phyloP scores from a whole-genome alignment of 1,140 invertebrate species.

The Aphidius gifuensis region DNA sequence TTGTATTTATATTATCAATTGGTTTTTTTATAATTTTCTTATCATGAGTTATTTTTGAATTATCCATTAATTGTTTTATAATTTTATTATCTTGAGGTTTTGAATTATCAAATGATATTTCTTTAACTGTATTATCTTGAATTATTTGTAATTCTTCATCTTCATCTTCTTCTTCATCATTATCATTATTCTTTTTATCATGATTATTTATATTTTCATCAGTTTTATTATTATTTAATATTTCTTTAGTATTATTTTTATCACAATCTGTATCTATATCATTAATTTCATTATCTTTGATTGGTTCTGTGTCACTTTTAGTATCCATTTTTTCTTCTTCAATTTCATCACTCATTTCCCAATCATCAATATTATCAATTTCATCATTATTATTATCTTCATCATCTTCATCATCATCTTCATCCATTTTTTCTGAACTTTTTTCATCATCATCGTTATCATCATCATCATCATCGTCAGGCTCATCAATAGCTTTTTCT shows the following conservation, averaged over 20 bases:
- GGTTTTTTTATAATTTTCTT: too few relatives aligned
- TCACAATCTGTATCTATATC: not conserved
- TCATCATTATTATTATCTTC: not conserved
- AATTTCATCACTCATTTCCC: not conserved
- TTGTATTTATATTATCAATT: too few relatives aligned
- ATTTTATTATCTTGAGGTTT: too few relatives aligned
- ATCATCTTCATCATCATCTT: not conserved
- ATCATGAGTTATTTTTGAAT: too few relatives aligned
- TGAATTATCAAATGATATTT: too few relatives aligned
- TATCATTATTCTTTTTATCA: slow-evolving; percentile 6
- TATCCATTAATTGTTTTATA: too few relatives aligned
- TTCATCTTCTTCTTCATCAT: slow-evolving; percentile 3
- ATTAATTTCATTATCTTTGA: not conserved
- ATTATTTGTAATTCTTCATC: not conserved
- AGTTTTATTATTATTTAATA: not conserved
- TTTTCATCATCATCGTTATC: slow-evolving; percentile 11
- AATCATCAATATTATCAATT: not conserved
- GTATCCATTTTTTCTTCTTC: not conserved
- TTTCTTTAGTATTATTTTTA: not conserved
- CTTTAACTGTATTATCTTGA: too few relatives aligned
- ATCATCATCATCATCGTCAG: slow-evolving; percentile 9
- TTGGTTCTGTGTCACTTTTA: not conserved
- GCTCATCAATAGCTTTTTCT: slow-evolving; percentile 23
- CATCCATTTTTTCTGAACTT: not conserved
- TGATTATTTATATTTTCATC: not conserved